A percentile compares a stretch with the other conserved stretches of the same genome.
These are phyloP conservation scores for Cyrtonyx montezumae DNA, from an alignment of 2,113 vertebrate genomes.

Conservation along the genomic window DNA sequence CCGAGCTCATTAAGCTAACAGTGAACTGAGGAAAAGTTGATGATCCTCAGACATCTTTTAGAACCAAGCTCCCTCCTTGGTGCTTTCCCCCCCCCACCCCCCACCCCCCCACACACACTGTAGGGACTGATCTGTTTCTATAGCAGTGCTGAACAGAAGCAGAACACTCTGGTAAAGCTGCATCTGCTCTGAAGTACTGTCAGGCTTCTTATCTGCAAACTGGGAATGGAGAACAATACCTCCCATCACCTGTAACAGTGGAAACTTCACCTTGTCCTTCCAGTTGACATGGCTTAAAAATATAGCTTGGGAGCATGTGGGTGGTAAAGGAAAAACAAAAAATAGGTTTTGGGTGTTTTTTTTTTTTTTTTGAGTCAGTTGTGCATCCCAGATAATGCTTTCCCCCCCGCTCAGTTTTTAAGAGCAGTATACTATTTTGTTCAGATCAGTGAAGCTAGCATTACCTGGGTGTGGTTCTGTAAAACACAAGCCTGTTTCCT, in stretches of 20 bases:
- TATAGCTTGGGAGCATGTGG: not conserved
- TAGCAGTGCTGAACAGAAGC: not conserved
- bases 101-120: not conserved
- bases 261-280: not conserved
- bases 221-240: not conserved
- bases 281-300: not conserved
- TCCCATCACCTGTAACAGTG: not conserved
- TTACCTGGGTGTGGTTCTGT: not conserved
- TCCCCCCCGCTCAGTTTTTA: rapidly evolving
- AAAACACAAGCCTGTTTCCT: not conserved
- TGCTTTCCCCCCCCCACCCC: not conserved
- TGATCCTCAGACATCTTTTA: not conserved
- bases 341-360: too few species aligned
- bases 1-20: rapidly evolving
- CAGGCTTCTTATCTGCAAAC: not conserved
- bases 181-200: not conserved
- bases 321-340: too few species aligned
- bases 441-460: not conserved
- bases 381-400: not conserved
- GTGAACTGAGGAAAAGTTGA: rapidly evolving
- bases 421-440: rapidly evolving
- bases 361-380: not conserved
- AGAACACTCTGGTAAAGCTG: not conserved
- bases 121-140: not conserved
- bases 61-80: not conserved